phyloP scores from a whole-genome alignment of 2,113 vertebrate species.

The Pelecanoides urinatrix region DNA sequence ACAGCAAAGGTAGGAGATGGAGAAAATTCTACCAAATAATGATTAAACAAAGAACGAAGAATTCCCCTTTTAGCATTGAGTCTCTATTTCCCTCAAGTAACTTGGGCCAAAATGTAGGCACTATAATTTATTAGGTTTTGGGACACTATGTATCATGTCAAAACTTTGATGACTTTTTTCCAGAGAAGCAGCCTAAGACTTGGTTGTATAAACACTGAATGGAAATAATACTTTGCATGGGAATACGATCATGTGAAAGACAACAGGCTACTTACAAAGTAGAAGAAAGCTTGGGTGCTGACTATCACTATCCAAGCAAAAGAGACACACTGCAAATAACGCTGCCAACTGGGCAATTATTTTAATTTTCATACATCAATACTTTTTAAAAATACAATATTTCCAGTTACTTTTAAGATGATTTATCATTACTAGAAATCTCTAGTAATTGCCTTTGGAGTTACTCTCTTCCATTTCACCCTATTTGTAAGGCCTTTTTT shows the following conservation, averaged over 20 bases:
- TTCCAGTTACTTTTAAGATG: not conserved
- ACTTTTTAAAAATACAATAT: not conserved
- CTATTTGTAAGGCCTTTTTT: not conserved
- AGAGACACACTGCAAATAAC: not conserved
- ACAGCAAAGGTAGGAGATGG: not conserved
- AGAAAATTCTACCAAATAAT: not conserved
- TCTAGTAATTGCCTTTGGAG: not conserved
- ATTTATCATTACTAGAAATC: not conserved
- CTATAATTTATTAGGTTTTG: not conserved
- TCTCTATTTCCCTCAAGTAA: not conserved
- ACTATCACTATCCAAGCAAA: not conserved
- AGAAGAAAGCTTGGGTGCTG: not conserved
- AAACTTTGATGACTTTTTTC: not conserved
- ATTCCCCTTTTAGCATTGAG: not conserved
- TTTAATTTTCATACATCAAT: not conserved
- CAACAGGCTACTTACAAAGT: not conserved
- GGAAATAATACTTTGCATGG: not conserved
- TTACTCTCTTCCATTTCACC: not conserved
- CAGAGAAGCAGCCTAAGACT: not conserved
- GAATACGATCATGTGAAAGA: not conserved
- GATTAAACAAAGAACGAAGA: not conserved
- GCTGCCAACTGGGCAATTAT: not conserved
- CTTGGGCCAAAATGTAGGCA: not conserved
- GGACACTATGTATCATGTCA: not conserved
- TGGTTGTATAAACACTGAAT: not conserved